These are phyloP conservation scores for Galago senegalensis DNA, from an alignment of 2,797 vertebrate genomes.

Conservation along the genomic window DNA sequence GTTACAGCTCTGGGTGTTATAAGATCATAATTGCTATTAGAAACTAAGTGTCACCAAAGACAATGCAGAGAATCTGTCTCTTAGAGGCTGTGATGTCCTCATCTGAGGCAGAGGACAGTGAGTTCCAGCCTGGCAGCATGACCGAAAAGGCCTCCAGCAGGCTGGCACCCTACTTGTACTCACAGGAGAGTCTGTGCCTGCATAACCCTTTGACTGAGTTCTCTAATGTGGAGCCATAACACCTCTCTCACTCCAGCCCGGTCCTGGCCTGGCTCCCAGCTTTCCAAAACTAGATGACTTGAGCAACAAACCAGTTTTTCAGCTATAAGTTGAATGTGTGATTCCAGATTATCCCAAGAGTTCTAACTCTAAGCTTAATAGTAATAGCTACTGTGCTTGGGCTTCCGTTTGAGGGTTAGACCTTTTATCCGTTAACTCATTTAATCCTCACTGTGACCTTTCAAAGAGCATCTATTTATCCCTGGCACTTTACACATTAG, in stretches of 20 bases:
- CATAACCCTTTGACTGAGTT: rapidly evolving
- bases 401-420: not conserved
- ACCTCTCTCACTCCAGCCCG: not conserved
- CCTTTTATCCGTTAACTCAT: not conserved
- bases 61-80: not conserved
- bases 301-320: not conserved
- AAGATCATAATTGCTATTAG: constrained; percentile 44
- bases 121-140: not conserved
- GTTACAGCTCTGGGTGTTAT: not conserved
- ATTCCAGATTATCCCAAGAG: not conserved
- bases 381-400: too few relatives aligned
- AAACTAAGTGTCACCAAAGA: constrained; percentile 44
- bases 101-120: not conserved
- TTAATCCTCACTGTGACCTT: not conserved
- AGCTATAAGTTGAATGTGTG: not conserved
- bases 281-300: too few relatives aligned
- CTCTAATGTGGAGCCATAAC: not conserved
- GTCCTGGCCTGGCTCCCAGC: not conserved
- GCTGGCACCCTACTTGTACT: not conserved
- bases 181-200: not conserved
- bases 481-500: not conserved
- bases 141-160: not conserved
- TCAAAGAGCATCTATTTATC: not conserved
- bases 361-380: not conserved
- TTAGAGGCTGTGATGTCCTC: not conserved